phyloP scores from a whole-genome alignment of 2,888 invertebrate species.

The Limenitis camilla region DNA sequence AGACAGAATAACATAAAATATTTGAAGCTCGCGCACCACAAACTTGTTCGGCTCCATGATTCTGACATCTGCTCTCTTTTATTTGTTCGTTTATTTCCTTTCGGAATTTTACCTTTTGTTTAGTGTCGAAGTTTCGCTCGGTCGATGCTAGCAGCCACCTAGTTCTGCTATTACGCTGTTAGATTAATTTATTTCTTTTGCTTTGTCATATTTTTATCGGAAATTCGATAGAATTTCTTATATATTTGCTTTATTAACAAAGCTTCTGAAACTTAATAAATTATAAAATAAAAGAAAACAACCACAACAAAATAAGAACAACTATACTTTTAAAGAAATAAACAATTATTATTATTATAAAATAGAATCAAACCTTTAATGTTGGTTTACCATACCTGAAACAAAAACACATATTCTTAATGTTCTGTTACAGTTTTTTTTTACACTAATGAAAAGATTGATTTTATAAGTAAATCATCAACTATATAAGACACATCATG shows the following conservation, averaged over 20 bases:
- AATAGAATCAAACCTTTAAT: too few species aligned
- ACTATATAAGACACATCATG: too few species aligned
- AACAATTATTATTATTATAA: too few species aligned
- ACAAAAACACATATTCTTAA: too few species aligned
- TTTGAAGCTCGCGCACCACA: constrained; percentile 16
- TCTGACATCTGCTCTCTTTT: constrained; percentile 42
- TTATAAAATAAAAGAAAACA: too few species aligned
- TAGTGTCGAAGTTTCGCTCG: constrained; percentile 32
- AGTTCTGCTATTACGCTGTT: constrained; percentile 16
- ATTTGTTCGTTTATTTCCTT: constrained; percentile 45
- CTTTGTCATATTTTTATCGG: constrained; percentile 17
- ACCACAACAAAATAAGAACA: too few species aligned
- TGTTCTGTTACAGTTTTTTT: too few species aligned
- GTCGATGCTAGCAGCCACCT: constrained; percentile 23
- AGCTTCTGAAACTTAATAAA: too few species aligned
- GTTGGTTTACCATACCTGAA: too few species aligned
- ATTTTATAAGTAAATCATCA: too few species aligned
- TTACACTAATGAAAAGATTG: too few species aligned
- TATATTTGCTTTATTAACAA: neutral
- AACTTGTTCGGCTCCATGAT: constrained; percentile 31
- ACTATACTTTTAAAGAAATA: too few species aligned
- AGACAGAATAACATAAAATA: constrained; percentile 3
- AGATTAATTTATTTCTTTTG: constrained; percentile 22
- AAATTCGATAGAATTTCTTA: neutral
- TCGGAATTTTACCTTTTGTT: constrained; percentile 39